phyloP scores from a whole-genome alignment of 2,797 vertebrate genomes.

The Pseudopleuronectes americanus region DNA sequence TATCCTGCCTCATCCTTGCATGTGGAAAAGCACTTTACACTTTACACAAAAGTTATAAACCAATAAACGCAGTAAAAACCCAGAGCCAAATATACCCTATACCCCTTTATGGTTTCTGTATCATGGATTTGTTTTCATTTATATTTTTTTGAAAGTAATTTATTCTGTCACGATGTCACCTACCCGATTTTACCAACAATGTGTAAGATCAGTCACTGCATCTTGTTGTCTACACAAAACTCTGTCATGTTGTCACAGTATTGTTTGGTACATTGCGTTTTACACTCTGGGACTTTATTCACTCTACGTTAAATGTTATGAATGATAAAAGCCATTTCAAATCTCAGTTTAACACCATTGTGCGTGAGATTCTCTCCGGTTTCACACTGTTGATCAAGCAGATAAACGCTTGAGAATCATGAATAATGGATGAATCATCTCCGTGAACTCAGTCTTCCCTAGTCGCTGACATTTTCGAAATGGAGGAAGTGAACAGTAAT shows the following conservation, averaged over 20 bases:
- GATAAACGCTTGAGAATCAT: neutral
- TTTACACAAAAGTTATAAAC: slow-evolving; percentile 3
- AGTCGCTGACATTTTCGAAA: too few species aligned
- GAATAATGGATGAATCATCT: neutral
- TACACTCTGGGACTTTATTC: too few species aligned
- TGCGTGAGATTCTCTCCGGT: neutral
- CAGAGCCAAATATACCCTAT: too few species aligned
- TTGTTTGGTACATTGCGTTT: too few species aligned
- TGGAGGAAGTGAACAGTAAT: too few species aligned
- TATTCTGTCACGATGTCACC: neutral
- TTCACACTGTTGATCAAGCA: neutral
- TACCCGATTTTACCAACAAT: neutral
- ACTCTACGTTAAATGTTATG: too few species aligned
- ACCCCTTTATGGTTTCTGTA: neutral
- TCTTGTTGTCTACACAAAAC: too few species aligned
- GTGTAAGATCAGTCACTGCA: neutral
- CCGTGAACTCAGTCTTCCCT: neutral
- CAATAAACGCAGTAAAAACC: neutral
- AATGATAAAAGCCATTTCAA: too few species aligned
- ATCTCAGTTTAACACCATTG: neutral
- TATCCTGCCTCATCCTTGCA: neutral
- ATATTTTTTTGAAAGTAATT: neutral
- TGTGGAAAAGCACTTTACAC: neutral
- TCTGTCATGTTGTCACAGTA: too few species aligned
- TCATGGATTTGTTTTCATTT: slow-evolving; percentile 5